Evolutionary conservation across 1,140 invertebrate species (phyloP).

Genomic region (Glossosoma conforme): DNA sequence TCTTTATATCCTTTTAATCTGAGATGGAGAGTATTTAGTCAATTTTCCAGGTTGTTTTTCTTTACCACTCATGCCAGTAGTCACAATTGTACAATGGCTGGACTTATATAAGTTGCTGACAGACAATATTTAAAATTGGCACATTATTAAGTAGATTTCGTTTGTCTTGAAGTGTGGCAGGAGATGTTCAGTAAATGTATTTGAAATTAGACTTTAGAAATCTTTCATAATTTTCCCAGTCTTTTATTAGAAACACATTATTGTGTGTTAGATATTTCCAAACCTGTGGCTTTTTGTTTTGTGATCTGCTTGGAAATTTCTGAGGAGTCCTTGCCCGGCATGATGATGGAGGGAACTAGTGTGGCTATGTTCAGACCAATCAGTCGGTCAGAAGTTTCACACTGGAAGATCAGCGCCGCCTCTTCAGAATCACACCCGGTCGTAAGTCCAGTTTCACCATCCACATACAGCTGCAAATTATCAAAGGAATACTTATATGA

Average conservation of each 20-base stretch:
- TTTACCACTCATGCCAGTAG: too few relatives aligned
- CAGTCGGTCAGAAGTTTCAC: slow-evolving; percentile 45
- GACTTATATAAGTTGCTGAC: too few relatives aligned
- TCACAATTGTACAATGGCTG: too few relatives aligned
- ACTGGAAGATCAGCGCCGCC: slow-evolving; percentile 48
- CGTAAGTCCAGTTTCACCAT: slow-evolving; percentile 47
- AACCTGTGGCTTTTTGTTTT: slow-evolving; percentile 58
- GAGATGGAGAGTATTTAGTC: neutral
- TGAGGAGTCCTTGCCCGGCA: slow-evolving; percentile 41
- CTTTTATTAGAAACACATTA: too few relatives aligned
- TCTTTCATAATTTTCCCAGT: too few relatives aligned
- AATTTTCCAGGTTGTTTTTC: neutral
- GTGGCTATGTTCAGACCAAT: slow-evolving; percentile 45
- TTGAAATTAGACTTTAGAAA: too few relatives aligned
- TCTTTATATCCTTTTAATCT: too few relatives aligned
- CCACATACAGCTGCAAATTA: slow-evolving; percentile 40
- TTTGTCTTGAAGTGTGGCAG: too few relatives aligned
- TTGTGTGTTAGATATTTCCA: neutral
- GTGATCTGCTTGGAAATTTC: slow-evolving; percentile 43
- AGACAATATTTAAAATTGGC: too few relatives aligned
- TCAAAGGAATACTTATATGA: neutral
- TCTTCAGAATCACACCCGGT: slow-evolving; percentile 43
- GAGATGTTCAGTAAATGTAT: slow-evolving; percentile 2
- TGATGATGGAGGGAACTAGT: slow-evolving; percentile 50
- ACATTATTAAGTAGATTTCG: too few relatives aligned